Percentiles rank a stretch among this genome's conserved stretches.
phyloP scores from a whole-genome alignment of 2,888 invertebrate genomes.

The Lithophane semibrunnea region DNA sequence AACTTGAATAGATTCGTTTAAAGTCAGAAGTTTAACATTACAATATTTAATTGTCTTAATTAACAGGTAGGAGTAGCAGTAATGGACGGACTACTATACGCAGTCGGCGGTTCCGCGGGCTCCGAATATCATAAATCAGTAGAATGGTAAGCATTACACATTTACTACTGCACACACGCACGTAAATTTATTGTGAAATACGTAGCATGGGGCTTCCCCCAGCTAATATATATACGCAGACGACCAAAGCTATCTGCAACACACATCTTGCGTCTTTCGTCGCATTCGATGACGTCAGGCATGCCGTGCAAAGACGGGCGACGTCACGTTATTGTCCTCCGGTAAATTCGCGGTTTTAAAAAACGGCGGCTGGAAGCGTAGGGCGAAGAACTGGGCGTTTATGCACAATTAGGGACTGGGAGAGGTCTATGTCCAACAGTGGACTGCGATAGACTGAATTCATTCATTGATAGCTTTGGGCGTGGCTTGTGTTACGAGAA shows the following conservation, averaged over 20 bases:
- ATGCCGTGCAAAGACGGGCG: no score
- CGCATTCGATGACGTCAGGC: neutral
- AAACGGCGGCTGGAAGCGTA: neutral
- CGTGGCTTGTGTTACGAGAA: slow-evolving; percentile 4
- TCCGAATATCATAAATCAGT: slow-evolving; percentile 96
- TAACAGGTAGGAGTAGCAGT: slow-evolving; percentile 96
- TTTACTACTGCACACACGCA: neutral
- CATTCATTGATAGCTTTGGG: neutral
- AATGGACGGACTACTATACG: slow-evolving; percentile 97
- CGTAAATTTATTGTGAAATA: neutral
- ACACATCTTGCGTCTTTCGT: neutral
- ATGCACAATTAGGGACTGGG: neutral
- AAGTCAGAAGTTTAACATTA: neutral
- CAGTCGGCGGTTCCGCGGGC: slow-evolving; percentile 97
- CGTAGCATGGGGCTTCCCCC: no score
- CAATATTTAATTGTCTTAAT: slow-evolving; percentile 11
- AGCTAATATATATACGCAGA: neutral
- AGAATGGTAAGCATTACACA: slow-evolving; percentile 92
- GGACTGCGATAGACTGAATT: neutral
- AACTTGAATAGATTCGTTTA: no score
- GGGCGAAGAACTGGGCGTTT: neutral
- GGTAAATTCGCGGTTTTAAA: neutral
- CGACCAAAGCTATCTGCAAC: neutral
- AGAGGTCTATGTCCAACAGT: neutral
- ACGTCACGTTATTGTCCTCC: neutral